Percentiles rank a stretch among this genome's conserved stretches.
Conservation (phyloP, 1,140 invertebrate species). For the Magallana gigas region DNA sequence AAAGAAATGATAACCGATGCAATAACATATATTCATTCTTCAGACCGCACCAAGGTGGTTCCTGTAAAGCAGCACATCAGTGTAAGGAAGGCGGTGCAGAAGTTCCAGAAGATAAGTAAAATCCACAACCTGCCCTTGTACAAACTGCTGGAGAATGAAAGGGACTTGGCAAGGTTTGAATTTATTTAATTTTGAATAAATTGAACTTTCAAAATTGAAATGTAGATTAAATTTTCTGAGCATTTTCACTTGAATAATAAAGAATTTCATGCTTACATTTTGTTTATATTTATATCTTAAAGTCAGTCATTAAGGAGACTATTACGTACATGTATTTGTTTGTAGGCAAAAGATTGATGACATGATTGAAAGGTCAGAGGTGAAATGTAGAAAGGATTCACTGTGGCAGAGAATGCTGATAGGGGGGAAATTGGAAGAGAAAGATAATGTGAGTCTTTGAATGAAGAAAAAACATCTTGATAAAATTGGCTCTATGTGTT, state of each 20-base stretch:
- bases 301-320: background rate
- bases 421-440: constrained; percentile 73
- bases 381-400: constrained; percentile 86
- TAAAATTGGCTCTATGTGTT: too few species aligned
- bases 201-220: too few species aligned
- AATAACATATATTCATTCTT: background rate
- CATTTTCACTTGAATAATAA: too few species aligned
- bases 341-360: constrained; percentile 81
- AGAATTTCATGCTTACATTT: too few species aligned
- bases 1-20: background rate
- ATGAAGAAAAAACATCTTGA: too few species aligned
- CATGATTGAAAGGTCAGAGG: constrained; percentile 84
- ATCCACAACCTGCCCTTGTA: constrained; percentile 86
- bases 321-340: background rate
- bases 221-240: too few species aligned
- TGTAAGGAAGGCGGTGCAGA: constrained; percentile 80
- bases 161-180: constrained; percentile 80
- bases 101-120: constrained; percentile 88
- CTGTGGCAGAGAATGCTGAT: constrained; percentile 86
- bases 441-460: constrained; percentile 15
- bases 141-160: constrained; percentile 84
- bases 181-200: too few species aligned
- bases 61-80: constrained; percentile 72
- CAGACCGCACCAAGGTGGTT: constrained; percentile 50
- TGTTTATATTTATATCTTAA: too few species aligned